phyloP scores from a whole-genome alignment of 2,888 invertebrate species.

The Cosmopolites sordidus region DNA sequence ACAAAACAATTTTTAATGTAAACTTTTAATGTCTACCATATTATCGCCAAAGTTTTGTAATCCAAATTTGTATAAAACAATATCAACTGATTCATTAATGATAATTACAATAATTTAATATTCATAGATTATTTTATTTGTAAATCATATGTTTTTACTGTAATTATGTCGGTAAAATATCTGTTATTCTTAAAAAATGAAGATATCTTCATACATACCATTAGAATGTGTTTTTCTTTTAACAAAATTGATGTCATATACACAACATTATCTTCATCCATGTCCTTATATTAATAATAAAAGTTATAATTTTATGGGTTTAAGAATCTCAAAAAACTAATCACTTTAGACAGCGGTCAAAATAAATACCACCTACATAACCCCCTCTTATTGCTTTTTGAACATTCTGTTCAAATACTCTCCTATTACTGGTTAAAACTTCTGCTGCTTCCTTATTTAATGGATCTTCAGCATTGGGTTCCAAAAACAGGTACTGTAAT shows the following conservation, averaged over 20 bases:
- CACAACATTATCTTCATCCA: slow-evolving; percentile 12
- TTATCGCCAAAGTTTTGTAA: too few relatives aligned
- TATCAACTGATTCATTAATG: too few relatives aligned
- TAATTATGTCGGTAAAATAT: too few relatives aligned
- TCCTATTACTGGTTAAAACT: slow-evolving; percentile 88
- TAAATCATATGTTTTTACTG: too few relatives aligned
- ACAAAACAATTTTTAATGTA: too few relatives aligned
- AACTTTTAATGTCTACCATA: too few relatives aligned
- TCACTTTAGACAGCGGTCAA: slow-evolving; percentile 95
- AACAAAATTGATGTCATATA: slow-evolving; percentile 8
- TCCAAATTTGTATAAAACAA: too few relatives aligned
- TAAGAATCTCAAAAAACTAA: slow-evolving; percentile 34
- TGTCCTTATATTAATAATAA: slow-evolving; percentile 16
- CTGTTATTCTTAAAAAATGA: too few relatives aligned
- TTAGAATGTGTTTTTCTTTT: too few relatives aligned
- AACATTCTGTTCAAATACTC: slow-evolving; percentile 94
- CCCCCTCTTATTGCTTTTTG: slow-evolving; percentile 95
- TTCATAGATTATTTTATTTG: too few relatives aligned
- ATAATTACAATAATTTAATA: too few relatives aligned
- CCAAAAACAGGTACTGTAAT: slow-evolving; percentile 94
- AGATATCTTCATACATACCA: too few relatives aligned
- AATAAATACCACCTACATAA: slow-evolving; percentile 89
- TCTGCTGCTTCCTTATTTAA: slow-evolving; percentile 98
- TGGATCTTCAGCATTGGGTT: slow-evolving; percentile 98
- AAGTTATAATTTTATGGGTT: slow-evolving; percentile 10